Conservation (phyloP, 2,797 vertebrate genomes). For the Ispidina lecontei region DNA sequence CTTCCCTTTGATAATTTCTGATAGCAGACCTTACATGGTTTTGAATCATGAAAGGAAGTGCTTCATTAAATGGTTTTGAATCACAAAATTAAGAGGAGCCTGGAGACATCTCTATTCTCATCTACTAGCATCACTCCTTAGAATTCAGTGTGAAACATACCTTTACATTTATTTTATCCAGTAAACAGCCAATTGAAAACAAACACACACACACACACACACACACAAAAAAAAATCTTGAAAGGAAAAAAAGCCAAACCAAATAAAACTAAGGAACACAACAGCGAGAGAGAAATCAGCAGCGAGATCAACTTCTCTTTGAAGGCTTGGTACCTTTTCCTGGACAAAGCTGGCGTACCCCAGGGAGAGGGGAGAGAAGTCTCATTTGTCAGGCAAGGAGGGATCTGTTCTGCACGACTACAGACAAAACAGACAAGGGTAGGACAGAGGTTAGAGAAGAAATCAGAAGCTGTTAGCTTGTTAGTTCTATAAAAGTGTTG, state of each 20-base stretch:
- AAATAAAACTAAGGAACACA: not conserved
- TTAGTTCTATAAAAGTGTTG: conserved; percentile 78
- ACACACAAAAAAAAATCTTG: not conserved
- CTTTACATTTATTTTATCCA: not conserved
- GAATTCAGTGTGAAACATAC: not conserved
- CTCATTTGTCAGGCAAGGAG: conserved; percentile 98
- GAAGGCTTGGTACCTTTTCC: conserved; percentile 93
- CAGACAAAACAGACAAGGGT: conserved; percentile 83
- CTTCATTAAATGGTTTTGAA: not conserved
- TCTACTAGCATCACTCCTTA: not conserved
- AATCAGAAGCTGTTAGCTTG: conserved; percentile 61
- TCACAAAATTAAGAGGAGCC: not conserved
- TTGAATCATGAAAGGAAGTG: not conserved
- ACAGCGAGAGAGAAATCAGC: conserved; percentile 1
- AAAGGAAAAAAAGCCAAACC: not conserved
- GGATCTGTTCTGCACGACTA: conserved; percentile 97
- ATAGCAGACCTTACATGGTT: not conserved
- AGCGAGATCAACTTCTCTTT: conserved; percentile 50
- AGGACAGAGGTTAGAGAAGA: conserved; percentile 81
- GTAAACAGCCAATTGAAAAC: not conserved
- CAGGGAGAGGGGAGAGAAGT: conserved; percentile 98
- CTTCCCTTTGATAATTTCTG: not conserved
- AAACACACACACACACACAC: not conserved
- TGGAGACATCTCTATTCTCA: not conserved
- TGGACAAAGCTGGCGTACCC: conserved; percentile 96